A percentile compares a stretch with the other conserved stretches of the same genome.
Conservation (phyloP, 2,113 vertebrate species). For the Microcebus griseorufus region DNA sequence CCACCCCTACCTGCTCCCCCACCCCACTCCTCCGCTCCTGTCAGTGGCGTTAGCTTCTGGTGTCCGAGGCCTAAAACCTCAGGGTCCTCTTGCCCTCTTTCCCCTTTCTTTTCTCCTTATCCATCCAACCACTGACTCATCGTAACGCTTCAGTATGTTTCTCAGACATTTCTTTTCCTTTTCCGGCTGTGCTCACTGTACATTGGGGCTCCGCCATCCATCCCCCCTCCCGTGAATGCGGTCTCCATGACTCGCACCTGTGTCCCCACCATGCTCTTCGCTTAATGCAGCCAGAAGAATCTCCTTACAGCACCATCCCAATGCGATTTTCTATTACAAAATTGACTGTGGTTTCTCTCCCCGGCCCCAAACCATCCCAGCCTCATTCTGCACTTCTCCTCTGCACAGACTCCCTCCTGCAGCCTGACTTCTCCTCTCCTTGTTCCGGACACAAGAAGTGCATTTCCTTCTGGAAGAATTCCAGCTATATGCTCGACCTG, state of each 20-base stretch:
- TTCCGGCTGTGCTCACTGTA: not conserved
- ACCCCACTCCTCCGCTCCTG: not conserved
- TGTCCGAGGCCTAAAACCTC: not conserved
- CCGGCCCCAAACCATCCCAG: no score
- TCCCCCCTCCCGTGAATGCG: not conserved
- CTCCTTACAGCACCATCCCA: not conserved
- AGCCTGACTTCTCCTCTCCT: not conserved
- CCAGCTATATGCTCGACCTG: not conserved
- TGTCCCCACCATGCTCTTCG: not conserved
- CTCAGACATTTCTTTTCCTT: not conserved
- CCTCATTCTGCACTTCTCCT: not conserved
- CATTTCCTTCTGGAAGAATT: not conserved
- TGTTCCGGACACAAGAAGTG: accelerated
- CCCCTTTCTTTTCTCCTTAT: not conserved
- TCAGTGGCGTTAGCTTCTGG: not conserved
- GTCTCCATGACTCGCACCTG: not conserved
- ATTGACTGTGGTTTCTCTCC: not conserved
- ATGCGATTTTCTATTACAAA: not conserved
- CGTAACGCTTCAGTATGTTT: not conserved
- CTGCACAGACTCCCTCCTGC: not conserved
- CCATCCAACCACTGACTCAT: not conserved
- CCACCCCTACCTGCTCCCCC: not conserved
- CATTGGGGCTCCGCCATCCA: not conserved
- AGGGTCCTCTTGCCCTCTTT: not conserved
- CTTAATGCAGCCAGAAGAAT: not conserved